Base-by-base conservation (phyloP, 2,888 invertebrate genomes). In the Tortrix viridana region DNA sequence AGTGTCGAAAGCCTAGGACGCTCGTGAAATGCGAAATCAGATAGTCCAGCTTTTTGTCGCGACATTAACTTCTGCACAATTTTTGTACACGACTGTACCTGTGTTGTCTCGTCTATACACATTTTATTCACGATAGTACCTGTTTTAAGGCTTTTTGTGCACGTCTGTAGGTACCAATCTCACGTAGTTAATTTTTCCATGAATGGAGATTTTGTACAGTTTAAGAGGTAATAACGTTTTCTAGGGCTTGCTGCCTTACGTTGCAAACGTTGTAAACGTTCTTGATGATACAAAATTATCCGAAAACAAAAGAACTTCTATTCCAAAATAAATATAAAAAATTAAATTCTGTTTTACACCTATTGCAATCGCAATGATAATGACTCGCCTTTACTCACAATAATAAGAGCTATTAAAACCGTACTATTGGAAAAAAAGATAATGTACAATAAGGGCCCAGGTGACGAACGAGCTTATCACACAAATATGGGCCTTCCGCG, bases 21-120 rank as follows among this genome's bases (percentile, higher is more conserved):
- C 69, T 84, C 84, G 84, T 84, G 83, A 84, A 83, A 84, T 83
- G 81, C 75, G 76, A 84, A 78, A 84, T 84, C 85, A 81, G 85
- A 85, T 85, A 82, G 70, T 69, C 37, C 62, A 71, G 71, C 77
- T 82, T 82, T 82, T 83, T 81, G 75, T 75, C 55, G 67, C 72
- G 71, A 71, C 68, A 74, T 74, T 74, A 74, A 74, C 65, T 61
- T 60, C 66, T 71, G 73, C 77, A 74, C 73, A 44, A 58, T 60
- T 62, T 65, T 65, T 55, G 47, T 43, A 60, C 60, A 61, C 41
- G 69, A 69, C 64, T 69, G 74, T 76, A 73, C 74, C 67, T 14
- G 56, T 66, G 68, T 66, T 59, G 67, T 62, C n/a, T n/a, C 64
- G 67, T 67, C 61, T 65, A 65, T 63, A 32, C 70, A 64, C 65